Evolutionary conservation across 2,888 invertebrate species (phyloP), one percentile per base, ranked within the genome.

Genomic region (Ennomos quercinarius): DNA sequence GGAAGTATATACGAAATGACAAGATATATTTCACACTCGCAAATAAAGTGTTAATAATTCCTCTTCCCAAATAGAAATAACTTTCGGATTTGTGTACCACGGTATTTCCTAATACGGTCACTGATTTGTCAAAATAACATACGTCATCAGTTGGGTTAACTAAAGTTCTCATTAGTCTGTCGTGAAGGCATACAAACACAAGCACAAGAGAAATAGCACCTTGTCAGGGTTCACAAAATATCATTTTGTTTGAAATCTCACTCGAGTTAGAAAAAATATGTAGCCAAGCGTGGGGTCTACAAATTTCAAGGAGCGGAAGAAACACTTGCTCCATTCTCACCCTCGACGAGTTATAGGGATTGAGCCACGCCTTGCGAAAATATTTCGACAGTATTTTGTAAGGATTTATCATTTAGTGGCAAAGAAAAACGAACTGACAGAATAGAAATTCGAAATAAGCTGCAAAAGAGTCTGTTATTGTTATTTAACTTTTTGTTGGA

Each of bases 291-390:
- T 37, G 44, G 10, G 44, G 35, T 61, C 55, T 61, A 61, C 51
- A 61, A 55, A 55, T 61, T 56, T 61, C 60, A 61, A 56, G 51
- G 10, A 52, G 51, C 60, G 60, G 55, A 61, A 61, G 43, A 44
- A 43, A 55, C 51, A 46, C 47, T 61, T 61, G 47, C 60, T 43
- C 55, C 39, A 61, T 46, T 61, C 51, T 36, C 43, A 43, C 60
- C 51, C 51, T 55, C 45, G 13, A 37, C 60, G 12, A 47, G 51
- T 47, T 55, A 55, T 55, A 60, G 47, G 46, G 51, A 60, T 60
- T 43, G 35, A n/a, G 48, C 42, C 57, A 46, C 58, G 53, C 59
- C 59, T 47, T 43, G 38, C 34, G 35, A 42, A 54, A 48, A 60
- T 60, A 46, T 55, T n/a, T 60, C 45, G 42, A 55, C 49, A 54